Conservation (phyloP, 2,888 invertebrate species). For the Octonoba sinensis region DNA sequence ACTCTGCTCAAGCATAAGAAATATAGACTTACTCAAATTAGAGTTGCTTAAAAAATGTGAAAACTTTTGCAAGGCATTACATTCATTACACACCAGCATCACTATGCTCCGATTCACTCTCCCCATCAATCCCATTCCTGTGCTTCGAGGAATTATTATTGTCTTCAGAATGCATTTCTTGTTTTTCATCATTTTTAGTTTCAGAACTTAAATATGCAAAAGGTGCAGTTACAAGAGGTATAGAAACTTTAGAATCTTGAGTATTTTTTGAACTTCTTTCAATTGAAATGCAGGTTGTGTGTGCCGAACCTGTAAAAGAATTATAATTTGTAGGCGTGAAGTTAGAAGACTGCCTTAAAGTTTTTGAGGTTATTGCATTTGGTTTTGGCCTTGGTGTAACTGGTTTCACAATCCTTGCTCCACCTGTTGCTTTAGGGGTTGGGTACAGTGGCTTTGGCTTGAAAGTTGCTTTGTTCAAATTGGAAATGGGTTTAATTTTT, state of each 20-base stretch:
- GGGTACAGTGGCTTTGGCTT: slow-evolving; percentile 4
- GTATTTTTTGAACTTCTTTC: slow-evolving; percentile 23
- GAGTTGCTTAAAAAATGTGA: not conserved
- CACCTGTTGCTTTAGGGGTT: slow-evolving; percentile 32
- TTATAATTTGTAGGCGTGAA: slow-evolving; percentile 16
- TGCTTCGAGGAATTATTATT: not conserved
- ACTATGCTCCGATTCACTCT: slow-evolving; percentile 52
- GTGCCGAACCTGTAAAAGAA: slow-evolving; percentile 22
- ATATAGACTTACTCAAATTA: slow-evolving; percentile 1
- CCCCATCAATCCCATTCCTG: not conserved
- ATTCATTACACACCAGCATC: slow-evolving; percentile 7
- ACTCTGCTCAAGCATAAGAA: not conserved
- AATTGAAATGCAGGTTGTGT: slow-evolving; percentile 39
- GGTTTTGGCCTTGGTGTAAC: slow-evolving; percentile 32
- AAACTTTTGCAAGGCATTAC: not conserved
- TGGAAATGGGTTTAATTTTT: not conserved
- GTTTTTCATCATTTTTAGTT: not conserved
- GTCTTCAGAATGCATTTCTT: not conserved
- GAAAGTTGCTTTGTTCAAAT: not conserved
- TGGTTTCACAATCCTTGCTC: slow-evolving; percentile 55
- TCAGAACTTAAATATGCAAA: slow-evolving; percentile 24
- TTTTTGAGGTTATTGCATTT: slow-evolving; percentile 49
- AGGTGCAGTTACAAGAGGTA: slow-evolving; percentile 52
- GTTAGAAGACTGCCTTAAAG: slow-evolving; percentile 39
- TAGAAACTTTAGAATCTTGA: slow-evolving; percentile 41